phyloP scores from a whole-genome alignment of 2,113 vertebrate species.

The Daboia siamensis region DNA sequence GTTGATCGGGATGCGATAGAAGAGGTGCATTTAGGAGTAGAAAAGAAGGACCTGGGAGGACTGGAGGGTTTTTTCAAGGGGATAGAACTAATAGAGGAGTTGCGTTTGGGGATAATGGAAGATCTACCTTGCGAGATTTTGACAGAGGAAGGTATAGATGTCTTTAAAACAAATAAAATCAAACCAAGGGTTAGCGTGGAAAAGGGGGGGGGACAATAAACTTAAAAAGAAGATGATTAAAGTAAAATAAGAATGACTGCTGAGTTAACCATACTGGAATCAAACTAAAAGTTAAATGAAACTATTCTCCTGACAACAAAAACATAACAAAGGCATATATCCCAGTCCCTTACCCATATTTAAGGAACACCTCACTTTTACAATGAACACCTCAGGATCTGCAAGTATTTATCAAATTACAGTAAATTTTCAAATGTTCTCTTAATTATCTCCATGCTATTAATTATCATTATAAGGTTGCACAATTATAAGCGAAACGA shows the following conservation, averaged over 20 bases:
- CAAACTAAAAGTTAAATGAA: not conserved
- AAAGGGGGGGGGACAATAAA: constrained; percentile 18
- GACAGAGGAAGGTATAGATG: constrained; percentile 76
- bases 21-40: constrained; percentile 70
- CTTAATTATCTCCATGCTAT: not conserved
- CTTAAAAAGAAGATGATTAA: constrained; percentile 17
- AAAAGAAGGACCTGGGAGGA: constrained; percentile 60
- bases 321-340: not conserved
- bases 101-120: constrained; percentile 72
- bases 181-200: constrained; percentile 63
- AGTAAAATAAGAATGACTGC: not conserved
- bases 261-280: not conserved
- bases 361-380: not conserved
- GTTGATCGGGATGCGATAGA: constrained; percentile 71
- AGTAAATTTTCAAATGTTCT: not conserved
- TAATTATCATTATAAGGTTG: not conserved
- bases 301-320: not conserved
- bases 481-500: not conserved
- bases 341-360: not conserved
- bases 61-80: constrained; percentile 73
- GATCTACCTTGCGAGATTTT: constrained; percentile 71
- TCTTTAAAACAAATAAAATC: constrained; percentile 76
- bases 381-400: not conserved
- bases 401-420: constrained; percentile 1
- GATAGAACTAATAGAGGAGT: constrained; percentile 71